Percentiles rank a stretch among this genome's conserved stretches.
Conservation (phyloP, 2,888 invertebrate genomes). For the Drepana falcataria region DNA sequence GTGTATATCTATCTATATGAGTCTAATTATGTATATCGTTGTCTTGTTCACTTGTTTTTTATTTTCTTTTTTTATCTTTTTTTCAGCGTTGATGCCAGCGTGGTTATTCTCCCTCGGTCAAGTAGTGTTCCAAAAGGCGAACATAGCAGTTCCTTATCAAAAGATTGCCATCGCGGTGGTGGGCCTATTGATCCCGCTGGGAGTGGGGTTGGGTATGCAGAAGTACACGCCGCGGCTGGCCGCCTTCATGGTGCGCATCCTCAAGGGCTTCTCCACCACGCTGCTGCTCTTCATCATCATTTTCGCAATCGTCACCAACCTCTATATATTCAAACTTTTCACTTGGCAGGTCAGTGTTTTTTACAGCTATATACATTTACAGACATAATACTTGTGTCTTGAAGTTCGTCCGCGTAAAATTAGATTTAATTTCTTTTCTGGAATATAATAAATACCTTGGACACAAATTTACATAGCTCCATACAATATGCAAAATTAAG, state of each 20-base stretch:
- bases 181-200: slow-evolving; percentile 87
- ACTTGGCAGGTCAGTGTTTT: slow-evolving; percentile 86
- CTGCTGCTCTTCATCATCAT: slow-evolving; percentile 90
- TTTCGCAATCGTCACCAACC: slow-evolving; percentile 93
- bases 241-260: slow-evolving; percentile 84
- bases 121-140: slow-evolving; percentile 84
- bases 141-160: slow-evolving; percentile 86
- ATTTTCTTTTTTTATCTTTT: not conserved
- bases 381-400: not conserved
- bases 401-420: too few species aligned
- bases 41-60: too few species aligned
- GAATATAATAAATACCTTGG: too few species aligned
- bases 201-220: slow-evolving; percentile 79
- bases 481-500: too few species aligned
- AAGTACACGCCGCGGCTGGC: slow-evolving; percentile 83
- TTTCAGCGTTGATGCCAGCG: slow-evolving; percentile 89
- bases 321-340: slow-evolving; percentile 92
- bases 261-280: slow-evolving; percentile 90
- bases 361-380: not conserved
- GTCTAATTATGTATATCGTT: too few species aligned
- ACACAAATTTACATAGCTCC: too few species aligned
- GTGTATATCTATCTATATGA: too few species aligned
- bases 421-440: too few species aligned
- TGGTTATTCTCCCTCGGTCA: slow-evolving; percentile 94
- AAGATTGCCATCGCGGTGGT: slow-evolving; percentile 86